phyloP scores from a whole-genome alignment of 2,113 vertebrate genomes.

The Synodontis membranacea region DNA sequence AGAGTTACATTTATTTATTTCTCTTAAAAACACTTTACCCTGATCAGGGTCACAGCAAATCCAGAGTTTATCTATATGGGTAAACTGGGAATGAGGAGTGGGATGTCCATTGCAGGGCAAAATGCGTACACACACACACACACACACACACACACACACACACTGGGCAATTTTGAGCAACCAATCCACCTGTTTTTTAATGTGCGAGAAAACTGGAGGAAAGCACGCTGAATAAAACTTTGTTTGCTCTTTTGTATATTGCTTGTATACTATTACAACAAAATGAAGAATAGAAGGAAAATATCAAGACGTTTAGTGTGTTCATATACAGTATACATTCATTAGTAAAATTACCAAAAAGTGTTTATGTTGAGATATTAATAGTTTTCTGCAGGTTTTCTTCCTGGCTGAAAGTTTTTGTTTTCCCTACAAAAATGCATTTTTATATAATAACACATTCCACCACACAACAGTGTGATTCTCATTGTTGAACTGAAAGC shows the following conservation, averaged over 20 bases:
- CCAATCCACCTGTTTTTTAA: neutral
- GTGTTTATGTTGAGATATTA: neutral
- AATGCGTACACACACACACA: neutral
- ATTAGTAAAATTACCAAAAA: neutral
- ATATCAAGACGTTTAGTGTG: no score
- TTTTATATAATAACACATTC: neutral
- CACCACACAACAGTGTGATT: neutral
- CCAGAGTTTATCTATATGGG: neutral
- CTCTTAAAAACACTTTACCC: neutral
- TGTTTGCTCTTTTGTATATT: neutral
- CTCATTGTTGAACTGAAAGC: neutral
- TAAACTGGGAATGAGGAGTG: neutral
- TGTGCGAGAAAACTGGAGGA: neutral
- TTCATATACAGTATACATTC: neutral
- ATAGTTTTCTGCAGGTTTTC: no score
- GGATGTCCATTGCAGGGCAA: neutral
- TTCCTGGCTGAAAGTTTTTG: neutral
- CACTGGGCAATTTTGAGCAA: neutral
- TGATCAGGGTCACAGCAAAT: neutral
- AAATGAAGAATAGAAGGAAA: neutral
- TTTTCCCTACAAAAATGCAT: neutral
- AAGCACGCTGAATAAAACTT: neutral
- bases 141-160: slow-evolving; percentile 2
- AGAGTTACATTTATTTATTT: neutral
- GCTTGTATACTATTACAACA: neutral